phyloP scores from a whole-genome alignment of 2,113 vertebrate genomes.

The Bothrops jararaca region DNA sequence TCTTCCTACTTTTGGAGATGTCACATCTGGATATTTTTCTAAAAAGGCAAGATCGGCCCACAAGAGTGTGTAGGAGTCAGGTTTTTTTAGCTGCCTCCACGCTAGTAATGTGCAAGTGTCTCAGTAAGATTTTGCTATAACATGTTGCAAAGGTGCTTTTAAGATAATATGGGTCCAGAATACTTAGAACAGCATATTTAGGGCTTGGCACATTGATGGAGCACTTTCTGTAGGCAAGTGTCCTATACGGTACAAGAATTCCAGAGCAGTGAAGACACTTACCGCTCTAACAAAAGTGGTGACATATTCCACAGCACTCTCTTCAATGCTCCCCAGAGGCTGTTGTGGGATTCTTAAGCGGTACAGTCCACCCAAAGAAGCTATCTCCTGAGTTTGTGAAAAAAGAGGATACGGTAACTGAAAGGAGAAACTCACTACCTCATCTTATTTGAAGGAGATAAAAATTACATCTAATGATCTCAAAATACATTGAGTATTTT shows the following conservation, averaged over 20 bases:
- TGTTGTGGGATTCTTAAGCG: constrained; percentile 79
- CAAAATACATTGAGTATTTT: not conserved
- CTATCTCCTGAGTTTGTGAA: constrained; percentile 82
- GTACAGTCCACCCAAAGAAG: constrained; percentile 83
- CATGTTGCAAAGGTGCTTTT: not conserved
- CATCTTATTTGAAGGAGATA: not conserved
- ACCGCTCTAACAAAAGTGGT: constrained; percentile 87
- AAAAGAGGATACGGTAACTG: not conserved
- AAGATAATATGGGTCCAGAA: not conserved
- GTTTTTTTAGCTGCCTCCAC: not conserved
- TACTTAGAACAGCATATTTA: not conserved
- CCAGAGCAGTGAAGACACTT: constrained; percentile 50
- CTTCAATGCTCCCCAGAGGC: constrained; percentile 66
- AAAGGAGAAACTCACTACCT: not conserved
- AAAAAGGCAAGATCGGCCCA: not conserved
- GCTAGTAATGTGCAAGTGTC: not conserved
- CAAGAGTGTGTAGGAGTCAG: too few species aligned
- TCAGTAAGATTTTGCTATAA: not conserved
- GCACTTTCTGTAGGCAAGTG: not conserved
- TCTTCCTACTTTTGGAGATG: not conserved
- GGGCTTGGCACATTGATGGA: not conserved
- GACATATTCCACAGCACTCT: constrained; percentile 72
- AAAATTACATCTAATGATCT: not conserved
- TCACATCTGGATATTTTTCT: not conserved
- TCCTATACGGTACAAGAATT: not conserved